Evolutionary conservation across 1,140 invertebrate species (phyloP).

Genomic region (Drosophila repleta): DNA sequence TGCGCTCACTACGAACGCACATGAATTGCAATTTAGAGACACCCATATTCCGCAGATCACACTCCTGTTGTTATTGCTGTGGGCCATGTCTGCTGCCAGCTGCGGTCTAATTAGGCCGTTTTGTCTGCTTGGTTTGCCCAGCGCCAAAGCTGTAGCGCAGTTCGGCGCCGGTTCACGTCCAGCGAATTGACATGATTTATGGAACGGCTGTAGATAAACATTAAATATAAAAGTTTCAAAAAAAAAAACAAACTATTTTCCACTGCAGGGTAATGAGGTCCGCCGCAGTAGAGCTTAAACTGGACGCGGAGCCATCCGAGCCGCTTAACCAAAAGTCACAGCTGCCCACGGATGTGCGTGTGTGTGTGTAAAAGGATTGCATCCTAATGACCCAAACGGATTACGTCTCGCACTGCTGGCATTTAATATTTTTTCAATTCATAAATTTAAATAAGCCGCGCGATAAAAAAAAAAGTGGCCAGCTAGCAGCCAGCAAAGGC

Average conservation of each 20-base stretch:
- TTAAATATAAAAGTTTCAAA: slow-evolving; percentile 4
- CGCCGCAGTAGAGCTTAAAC: not conserved
- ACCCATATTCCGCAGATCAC: not conserved
- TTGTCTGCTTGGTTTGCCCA: not conserved
- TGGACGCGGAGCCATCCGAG: slow-evolving; percentile 19
- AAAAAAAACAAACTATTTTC: slow-evolving; percentile 20
- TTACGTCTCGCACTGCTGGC: slow-evolving; percentile 19
- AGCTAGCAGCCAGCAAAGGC: slow-evolving; percentile 16
- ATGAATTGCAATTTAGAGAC: slow-evolving; percentile 19
- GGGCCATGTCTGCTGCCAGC: slow-evolving; percentile 20
- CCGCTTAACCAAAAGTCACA: slow-evolving; percentile 38
- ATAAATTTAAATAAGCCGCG: slow-evolving; percentile 60
- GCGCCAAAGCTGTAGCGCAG: slow-evolving; percentile 6
- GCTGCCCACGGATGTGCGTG: slow-evolving; percentile 9
- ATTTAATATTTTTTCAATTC: slow-evolving; percentile 63
- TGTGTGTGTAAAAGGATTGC: slow-evolving; percentile 11
- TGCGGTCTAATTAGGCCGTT: slow-evolving; percentile 54
- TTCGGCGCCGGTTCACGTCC: slow-evolving; percentile 33
- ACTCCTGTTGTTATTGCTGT: slow-evolving; percentile 14
- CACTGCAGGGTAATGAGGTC: slow-evolving; percentile 31
- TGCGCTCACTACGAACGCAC: slow-evolving; percentile 29
- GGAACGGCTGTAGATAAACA: slow-evolving; percentile 35
- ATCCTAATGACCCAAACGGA: slow-evolving; percentile 38
- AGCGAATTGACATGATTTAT: slow-evolving; percentile 48
- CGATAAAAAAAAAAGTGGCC: slow-evolving; percentile 20